These are phyloP conservation scores for Orthosia cruda DNA, from an alignment of 2,888 invertebrate species.

Conservation along the genomic window DNA sequence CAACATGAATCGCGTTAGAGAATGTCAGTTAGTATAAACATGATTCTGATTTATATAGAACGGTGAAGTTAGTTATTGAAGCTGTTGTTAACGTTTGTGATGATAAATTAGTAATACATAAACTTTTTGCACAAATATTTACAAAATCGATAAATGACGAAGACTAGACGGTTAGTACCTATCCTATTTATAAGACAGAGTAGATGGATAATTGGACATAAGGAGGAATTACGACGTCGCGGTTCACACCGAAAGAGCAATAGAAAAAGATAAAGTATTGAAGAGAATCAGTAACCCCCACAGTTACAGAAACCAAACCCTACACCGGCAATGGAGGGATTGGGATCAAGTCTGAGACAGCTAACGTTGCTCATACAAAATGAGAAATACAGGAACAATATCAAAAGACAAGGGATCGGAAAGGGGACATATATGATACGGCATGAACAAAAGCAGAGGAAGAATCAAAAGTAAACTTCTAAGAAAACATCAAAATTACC, in stretches of 20 bases:
- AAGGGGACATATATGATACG: constrained; percentile 67
- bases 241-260: background rate
- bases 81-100: background rate
- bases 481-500: constrained; percentile 73
- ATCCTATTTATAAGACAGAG: background rate
- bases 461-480: constrained; percentile 73
- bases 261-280: background rate
- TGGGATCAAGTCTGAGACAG: background rate
- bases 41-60: constrained; percentile 9
- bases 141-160: constrained; percentile 71
- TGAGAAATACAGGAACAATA: constrained; percentile 44
- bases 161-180: constrained; percentile 68
- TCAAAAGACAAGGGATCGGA: constrained; percentile 67
- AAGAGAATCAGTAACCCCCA: constrained; percentile 16
- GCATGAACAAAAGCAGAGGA: constrained; percentile 77
- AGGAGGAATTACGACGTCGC: background rate
- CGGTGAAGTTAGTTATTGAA: background rate
- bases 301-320: constrained; percentile 2
- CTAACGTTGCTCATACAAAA: constrained; percentile 38
- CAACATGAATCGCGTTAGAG: background rate
- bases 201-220: background rate
- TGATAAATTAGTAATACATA: constrained; percentile 1
- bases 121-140: constrained; percentile 18
- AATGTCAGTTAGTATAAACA: constrained; percentile 27
- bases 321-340: constrained; percentile 1